Evolutionary conservation across 1,140 invertebrate genomes (phyloP).

Genomic region (Popillia japonica): DNA sequence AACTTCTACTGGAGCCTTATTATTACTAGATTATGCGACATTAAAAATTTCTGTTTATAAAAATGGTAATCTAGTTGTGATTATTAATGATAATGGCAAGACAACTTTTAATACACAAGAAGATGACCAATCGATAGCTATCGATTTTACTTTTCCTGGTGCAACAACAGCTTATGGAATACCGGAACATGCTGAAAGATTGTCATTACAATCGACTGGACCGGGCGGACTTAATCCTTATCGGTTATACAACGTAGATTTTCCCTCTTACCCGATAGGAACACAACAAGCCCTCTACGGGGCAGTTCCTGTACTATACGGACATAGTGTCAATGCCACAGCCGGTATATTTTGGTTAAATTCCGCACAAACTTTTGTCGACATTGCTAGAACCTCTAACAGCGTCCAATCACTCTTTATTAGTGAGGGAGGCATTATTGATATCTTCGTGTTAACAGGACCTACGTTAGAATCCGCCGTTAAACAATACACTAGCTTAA

Average conservation of each 20-base stretch:
- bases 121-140: slow-evolving; percentile 63
- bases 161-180: slow-evolving; percentile 80
- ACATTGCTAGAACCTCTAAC: slow-evolving; percentile 77
- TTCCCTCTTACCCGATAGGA: slow-evolving; percentile 96
- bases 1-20: not conserved
- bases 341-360: slow-evolving; percentile 97
- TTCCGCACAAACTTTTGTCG: slow-evolving; percentile 97
- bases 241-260: slow-evolving; percentile 94
- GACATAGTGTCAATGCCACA: slow-evolving; percentile 85
- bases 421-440: slow-evolving; percentile 92
- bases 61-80: not conserved
- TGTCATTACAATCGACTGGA: slow-evolving; percentile 85
- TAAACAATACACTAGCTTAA: slow-evolving; percentile 83
- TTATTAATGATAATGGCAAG: slow-evolving; percentile 90
- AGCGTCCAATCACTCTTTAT: slow-evolving; percentile 79
- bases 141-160: slow-evolving; percentile 76
- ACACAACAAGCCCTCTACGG: slow-evolving; percentile 95
- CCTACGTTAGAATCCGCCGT: slow-evolving; percentile 84
- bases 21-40: not conserved
- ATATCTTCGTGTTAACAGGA: slow-evolving; percentile 89
- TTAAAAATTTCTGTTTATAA: not conserved
- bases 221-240: slow-evolving; percentile 81
- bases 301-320: slow-evolving; percentile 88
- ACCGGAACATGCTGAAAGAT: slow-evolving; percentile 93
- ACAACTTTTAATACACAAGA: slow-evolving; percentile 63